These are phyloP conservation scores for Thunnus albacares DNA, from an alignment of 2,797 vertebrate species.

Conservation along the genomic window DNA sequence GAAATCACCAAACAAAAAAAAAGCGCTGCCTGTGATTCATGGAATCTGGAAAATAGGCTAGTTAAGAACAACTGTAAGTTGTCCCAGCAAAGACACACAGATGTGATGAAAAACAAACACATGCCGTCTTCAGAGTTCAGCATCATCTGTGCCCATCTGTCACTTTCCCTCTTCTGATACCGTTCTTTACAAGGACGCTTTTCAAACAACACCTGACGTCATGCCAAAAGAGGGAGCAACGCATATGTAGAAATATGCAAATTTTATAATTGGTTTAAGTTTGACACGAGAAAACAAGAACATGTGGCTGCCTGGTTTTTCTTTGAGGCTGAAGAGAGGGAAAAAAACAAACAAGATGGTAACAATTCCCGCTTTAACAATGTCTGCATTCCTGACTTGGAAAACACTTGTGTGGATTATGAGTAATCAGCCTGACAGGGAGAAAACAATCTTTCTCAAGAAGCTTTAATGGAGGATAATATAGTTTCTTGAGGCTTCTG, in stretches of 20 bases:
- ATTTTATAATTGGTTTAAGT: constrained; percentile 23
- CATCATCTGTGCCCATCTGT: background rate
- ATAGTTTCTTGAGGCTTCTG: background rate
- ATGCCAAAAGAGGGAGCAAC: background rate
- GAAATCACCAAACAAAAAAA: background rate
- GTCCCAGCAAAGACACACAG: constrained; percentile 24
- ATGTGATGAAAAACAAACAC: constrained; percentile 44
- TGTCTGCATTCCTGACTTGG: background rate
- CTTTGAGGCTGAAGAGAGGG: constrained; percentile 3
- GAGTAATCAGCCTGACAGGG: background rate
- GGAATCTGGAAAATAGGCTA: background rate
- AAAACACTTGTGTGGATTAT: constrained; percentile 13
- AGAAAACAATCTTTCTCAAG: background rate
- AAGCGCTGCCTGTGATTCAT: background rate
- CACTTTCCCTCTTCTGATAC: constrained; percentile 32
- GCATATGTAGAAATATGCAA: constrained; percentile 40
- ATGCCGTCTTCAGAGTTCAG: background rate
- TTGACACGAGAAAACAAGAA: constrained; percentile 26
- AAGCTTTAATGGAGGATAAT: background rate
- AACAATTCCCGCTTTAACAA: constrained; percentile 30
- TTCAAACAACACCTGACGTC: background rate
- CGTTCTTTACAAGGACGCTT: constrained; percentile 15
- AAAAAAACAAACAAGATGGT: constrained; percentile 24
- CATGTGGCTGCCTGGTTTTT: constrained; percentile 44
- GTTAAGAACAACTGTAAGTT: constrained; percentile 2